These are phyloP conservation scores for silkworm (Bombyx mori) DNA, from an alignment of 1,140 invertebrate species.

Conservation along the genomic window ASM3026992v2 NC_085110.1:7818001-7818500, in stretches of 20 bases:
- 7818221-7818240: too few species aligned
- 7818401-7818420: slow-evolving; percentile 15
- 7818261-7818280: too few species aligned
- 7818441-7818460: slow-evolving; percentile 18
- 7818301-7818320: too few species aligned
- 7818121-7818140: too few species aligned
- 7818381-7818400: slow-evolving; percentile 11
- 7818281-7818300: too few species aligned
- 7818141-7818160: too few species aligned
- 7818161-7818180: too few species aligned
- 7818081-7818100: slow-evolving; percentile 35
- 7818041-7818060: slow-evolving; percentile 26
- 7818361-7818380: slow-evolving; percentile 14
- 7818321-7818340: too few species aligned
- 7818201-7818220: too few species aligned
- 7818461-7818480: slow-evolving; percentile 10
- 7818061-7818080: slow-evolving; percentile 42
- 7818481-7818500: slow-evolving; percentile 17
- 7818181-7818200: too few species aligned
- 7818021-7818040: slow-evolving; percentile 29
- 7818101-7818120: slow-evolving; percentile 15
- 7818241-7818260: too few species aligned
- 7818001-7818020: slow-evolving; percentile 22
- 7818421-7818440: slow-evolving; percentile 15
- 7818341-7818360: slow-evolving; percentile 16